Conservation (phyloP, 2,797 vertebrate species). For the Gadopsis bispinosus region DNA sequence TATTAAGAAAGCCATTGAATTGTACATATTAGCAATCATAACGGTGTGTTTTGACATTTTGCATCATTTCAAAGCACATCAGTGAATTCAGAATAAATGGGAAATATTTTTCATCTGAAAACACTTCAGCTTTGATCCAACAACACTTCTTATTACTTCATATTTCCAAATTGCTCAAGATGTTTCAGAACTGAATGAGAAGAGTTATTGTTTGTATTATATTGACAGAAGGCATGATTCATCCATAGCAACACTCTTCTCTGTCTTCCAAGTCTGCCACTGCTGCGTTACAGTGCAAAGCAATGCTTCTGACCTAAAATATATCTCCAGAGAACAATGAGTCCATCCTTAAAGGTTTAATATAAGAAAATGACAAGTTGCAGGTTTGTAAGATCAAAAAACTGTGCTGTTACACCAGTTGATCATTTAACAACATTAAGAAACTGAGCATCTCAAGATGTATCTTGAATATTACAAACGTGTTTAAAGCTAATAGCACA, state of each 20-base stretch:
- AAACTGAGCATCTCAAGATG: background rate
- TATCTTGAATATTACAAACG: background rate
- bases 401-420: background rate
- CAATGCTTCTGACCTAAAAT: background rate
- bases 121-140: slow-evolving; percentile 22
- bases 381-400: slow-evolving; percentile 3
- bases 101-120: slow-evolving; percentile 40
- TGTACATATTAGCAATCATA: slow-evolving; percentile 36
- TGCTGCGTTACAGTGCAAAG: background rate
- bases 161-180: slow-evolving; percentile 4
- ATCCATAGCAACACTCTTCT: background rate
- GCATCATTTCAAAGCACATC: slow-evolving; percentile 46
- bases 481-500: background rate
- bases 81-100: slow-evolving; percentile 27
- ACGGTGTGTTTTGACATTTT: slow-evolving; percentile 16
- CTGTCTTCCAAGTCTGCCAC: slow-evolving; percentile 1
- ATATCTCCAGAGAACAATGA: background rate
- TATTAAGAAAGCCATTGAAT: slow-evolving; percentile 51
- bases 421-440: background rate
- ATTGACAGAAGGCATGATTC: slow-evolving; percentile 22
- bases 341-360: background rate
- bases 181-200: slow-evolving; percentile 7
- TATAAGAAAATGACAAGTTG: background rate
- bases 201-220: slow-evolving; percentile 7
- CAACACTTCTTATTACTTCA: background rate